These are phyloP conservation scores for Cairina moschata DNA, from an alignment of 2,113 vertebrate genomes.

Conservation along the genomic window DNA sequence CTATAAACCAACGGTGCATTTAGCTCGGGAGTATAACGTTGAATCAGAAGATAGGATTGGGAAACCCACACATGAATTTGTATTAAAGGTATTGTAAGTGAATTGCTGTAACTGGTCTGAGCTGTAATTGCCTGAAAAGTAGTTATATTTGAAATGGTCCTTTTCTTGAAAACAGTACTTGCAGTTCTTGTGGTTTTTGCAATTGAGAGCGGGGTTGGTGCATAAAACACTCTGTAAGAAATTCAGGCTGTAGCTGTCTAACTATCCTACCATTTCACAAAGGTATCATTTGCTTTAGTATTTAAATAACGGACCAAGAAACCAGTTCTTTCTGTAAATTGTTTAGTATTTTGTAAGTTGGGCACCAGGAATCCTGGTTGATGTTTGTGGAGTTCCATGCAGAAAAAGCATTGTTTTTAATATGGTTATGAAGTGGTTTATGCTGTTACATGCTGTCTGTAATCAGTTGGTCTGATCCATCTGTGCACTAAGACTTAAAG, in stretches of 20 bases:
- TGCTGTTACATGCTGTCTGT: neutral
- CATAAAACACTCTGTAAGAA: neutral
- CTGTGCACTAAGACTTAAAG: neutral
- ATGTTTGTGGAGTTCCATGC: neutral
- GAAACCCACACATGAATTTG: slow-evolving; percentile 84
- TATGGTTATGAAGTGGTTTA: neutral
- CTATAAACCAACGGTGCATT: slow-evolving; percentile 82
- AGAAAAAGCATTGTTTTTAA: neutral
- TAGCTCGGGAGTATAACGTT: slow-evolving; percentile 86
- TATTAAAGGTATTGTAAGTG: slow-evolving; percentile 79
- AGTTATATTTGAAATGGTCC: neutral
- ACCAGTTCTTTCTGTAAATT: neutral
- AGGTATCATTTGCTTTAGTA: neutral
- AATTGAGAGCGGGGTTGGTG: neutral
- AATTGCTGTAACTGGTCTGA: neutral
- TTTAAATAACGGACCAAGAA: neutral
- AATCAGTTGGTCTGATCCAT: neutral
- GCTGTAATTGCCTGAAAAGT: neutral
- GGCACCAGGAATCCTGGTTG: neutral
- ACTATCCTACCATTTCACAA: neutral
- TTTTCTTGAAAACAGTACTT: neutral
- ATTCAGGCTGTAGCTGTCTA: neutral
- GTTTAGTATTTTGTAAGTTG: neutral
- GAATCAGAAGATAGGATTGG: slow-evolving; percentile 84
- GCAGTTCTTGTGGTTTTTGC: neutral